Base-by-base conservation (phyloP, 2,797 vertebrate genomes). In the Catharus ustulatus region DNA sequence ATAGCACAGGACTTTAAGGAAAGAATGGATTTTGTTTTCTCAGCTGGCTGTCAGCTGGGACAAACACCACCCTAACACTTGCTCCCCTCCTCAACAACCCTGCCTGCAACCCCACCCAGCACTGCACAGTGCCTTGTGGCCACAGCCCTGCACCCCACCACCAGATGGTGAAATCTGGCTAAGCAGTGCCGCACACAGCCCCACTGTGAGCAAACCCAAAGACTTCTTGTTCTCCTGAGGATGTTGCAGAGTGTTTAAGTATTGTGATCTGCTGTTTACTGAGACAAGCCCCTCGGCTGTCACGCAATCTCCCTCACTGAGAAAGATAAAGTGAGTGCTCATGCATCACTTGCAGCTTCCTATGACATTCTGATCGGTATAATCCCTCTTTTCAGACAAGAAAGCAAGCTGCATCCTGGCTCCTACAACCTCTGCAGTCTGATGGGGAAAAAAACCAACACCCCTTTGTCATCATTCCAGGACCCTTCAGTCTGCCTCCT, bases 311-410 rank as follows among this genome's bases (percentile, higher is more conserved):
- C 58, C 34, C 34, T 81, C 13, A 0, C 67, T 49, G 36, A 71
- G 76, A 79, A 88, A 84, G 95, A 96, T 89, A 80, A 90, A 90
- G 66, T 72, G 79, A 84, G 45, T 88, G 89, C 84, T 94, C 91
- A 93, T 89, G 87, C 91, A 92, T 95, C 91, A 94, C 92, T 66
- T 96, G 80, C 73, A 93, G 73, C 67, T 90, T 94, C 73, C 84
- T 92, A 49, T 77, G 62, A 89, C 89, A 93, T 78, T 84, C 76
- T 74, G 83, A 93, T 90, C 71, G 51, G 42, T 77, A 62, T 93
- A 94, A 96, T 95, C 77, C 87, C 68, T 94, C 84, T 93, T 90
- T 64, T 79, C 93, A 94, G 87, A 82, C 63, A 87, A 72, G 34
- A 80, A 83, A 91, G 71, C 42, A 82, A 88, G 76, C n/a, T 94